Conservation (phyloP, 2,797 vertebrate species). For the Thamnophis elegans region DNA sequence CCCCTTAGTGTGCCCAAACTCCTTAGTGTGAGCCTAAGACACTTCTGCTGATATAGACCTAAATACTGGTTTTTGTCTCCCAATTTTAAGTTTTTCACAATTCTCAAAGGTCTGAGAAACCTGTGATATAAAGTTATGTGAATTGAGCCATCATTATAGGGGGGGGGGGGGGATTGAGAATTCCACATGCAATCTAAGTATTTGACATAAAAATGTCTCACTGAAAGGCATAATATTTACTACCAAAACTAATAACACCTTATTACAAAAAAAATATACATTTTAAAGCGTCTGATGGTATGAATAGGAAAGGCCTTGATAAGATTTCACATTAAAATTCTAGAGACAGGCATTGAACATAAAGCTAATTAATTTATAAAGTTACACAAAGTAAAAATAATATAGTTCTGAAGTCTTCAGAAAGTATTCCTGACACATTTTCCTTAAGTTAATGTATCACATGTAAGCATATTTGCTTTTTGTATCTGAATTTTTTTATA, state of each 20-base stretch:
- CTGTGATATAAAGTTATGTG: too few relatives aligned
- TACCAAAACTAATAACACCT: too few relatives aligned
- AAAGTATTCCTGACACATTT: neutral
- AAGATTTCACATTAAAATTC: neutral
- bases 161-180: too few relatives aligned
- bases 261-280: neutral
- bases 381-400: neutral
- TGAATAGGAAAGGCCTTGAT: neutral
- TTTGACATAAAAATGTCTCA: neutral
- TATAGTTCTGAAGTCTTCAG: neutral
- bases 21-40: neutral
- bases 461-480: neutral
- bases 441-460: neutral
- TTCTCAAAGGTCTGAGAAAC: neutral
- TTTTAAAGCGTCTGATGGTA: neutral
- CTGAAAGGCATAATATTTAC: neutral
- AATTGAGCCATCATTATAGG: neutral
- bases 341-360: neutral
- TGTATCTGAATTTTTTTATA: neutral
- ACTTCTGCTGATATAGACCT: neutral
- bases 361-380: neutral
- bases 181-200: neutral
- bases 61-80: neutral
- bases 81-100: neutral
- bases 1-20: neutral